These are phyloP conservation scores for Mythimna pallens DNA, from an alignment of 2,888 invertebrate genomes.

Conservation along the genomic window DNA sequence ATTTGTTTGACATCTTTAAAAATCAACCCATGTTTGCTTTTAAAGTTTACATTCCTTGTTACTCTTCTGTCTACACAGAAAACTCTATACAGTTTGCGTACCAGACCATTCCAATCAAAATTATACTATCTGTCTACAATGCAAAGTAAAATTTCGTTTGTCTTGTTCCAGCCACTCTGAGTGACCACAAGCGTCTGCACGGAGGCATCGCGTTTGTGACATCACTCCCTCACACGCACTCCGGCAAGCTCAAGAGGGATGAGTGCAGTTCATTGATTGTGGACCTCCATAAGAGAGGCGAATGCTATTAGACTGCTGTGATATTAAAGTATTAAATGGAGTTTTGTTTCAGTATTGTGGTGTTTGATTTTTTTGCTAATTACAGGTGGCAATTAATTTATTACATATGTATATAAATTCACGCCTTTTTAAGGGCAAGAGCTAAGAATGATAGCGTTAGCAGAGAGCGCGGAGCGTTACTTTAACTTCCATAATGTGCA, in stretches of 20 bases:
- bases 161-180: constrained; percentile 67
- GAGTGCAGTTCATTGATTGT: constrained; percentile 65
- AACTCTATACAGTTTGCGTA: neutral
- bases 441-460: too few relatives aligned
- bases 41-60: constrained; percentile 25
- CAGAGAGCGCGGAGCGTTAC: too few relatives aligned
- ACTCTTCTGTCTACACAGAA: neutral
- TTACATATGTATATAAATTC: too few relatives aligned
- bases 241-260: constrained; percentile 73
- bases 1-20: constrained; percentile 1
- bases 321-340: neutral
- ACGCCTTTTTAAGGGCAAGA: too few relatives aligned
- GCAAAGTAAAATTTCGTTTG: constrained; percentile 11
- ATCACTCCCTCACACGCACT: constrained; percentile 74
- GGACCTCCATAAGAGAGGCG: constrained; percentile 60
- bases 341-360: neutral
- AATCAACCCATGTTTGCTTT: neutral
- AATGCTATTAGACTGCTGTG: constrained; percentile 42
- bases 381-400: neutral
- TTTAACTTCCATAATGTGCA: too few relatives aligned
- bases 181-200: constrained; percentile 75
- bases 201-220: constrained; percentile 76
- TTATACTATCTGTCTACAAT: neutral
- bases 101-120: neutral
- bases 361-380: constrained; percentile 4